Percentiles rank a stretch among this genome's conserved stretches.
phyloP scores from a whole-genome alignment of 2,113 vertebrate species.

The Sitta europaea region DNA sequence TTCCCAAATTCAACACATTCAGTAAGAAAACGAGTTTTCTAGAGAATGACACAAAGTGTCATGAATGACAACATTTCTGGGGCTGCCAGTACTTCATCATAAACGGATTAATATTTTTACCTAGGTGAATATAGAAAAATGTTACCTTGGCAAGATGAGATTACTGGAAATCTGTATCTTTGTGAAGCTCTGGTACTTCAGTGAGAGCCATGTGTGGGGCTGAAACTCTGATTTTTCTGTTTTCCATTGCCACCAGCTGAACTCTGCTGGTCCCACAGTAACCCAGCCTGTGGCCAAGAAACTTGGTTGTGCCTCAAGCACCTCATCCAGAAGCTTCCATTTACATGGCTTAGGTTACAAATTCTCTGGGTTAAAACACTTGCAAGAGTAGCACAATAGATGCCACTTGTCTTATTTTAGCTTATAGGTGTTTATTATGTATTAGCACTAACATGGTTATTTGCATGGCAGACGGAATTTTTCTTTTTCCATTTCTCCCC shows the following conservation, averaged over 20 bases:
- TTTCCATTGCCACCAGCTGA: not conserved
- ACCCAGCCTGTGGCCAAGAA: not conserved
- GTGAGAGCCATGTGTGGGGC: not conserved
- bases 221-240: not conserved
- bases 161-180: not conserved
- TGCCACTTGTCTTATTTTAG: not conserved
- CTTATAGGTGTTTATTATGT: not conserved
- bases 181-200: not conserved
- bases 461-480: not conserved
- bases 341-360: not conserved
- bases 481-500: not conserved
- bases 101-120: not conserved
- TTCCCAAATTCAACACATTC: not conserved
- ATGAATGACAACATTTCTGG: not conserved
- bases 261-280: not conserved
- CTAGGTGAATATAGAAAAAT: not conserved
- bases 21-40: not conserved
- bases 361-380: not conserved
- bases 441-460: not conserved
- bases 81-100: not conserved
- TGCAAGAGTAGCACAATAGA: not conserved
- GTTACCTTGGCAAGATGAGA: not conserved
- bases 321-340: not conserved
- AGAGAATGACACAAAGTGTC: not conserved
- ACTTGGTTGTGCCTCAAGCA: not conserved